Percentiles rank a stretch among this genome's conserved stretches.
phyloP scores from a whole-genome alignment of 2,113 vertebrate species.

The Equus quagga region DNA sequence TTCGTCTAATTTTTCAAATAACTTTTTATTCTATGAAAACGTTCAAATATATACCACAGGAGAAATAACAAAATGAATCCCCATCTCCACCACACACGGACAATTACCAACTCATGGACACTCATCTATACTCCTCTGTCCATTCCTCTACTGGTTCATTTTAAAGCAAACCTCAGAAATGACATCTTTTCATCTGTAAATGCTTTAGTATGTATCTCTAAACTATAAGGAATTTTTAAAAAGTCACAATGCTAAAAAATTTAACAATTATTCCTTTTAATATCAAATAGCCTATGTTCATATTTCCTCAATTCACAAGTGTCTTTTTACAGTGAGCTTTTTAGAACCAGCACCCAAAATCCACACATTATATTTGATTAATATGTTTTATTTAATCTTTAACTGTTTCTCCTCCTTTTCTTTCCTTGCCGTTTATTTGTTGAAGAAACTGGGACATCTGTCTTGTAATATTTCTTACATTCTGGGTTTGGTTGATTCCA shows the following conservation, averaged over 20 bases:
- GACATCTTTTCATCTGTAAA: conserved; percentile 9
- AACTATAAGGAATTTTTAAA: conserved; percentile 17
- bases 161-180: conserved; percentile 22
- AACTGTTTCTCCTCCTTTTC: not conserved
- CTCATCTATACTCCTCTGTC: not conserved
- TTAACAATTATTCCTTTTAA: conserved; percentile 9
- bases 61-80: not conserved
- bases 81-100: not conserved
- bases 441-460: not conserved
- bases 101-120: not conserved
- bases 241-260: not conserved
- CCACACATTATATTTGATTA: not conserved
- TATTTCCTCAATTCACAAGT: not conserved
- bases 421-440: not conserved
- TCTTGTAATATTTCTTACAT: not conserved
- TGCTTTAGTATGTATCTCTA: not conserved
- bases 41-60: conserved; percentile 1
- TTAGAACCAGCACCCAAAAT: not conserved
- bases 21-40: not conserved
- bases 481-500: not conserved
- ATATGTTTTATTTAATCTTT: not conserved
- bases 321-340: conserved; percentile 11
- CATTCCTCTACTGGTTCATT: not conserved
- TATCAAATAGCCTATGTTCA: conserved; percentile 17
- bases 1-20: not conserved